phyloP scores from a whole-genome alignment of 1,140 invertebrate species.

The Drosophila serrata region DNA sequence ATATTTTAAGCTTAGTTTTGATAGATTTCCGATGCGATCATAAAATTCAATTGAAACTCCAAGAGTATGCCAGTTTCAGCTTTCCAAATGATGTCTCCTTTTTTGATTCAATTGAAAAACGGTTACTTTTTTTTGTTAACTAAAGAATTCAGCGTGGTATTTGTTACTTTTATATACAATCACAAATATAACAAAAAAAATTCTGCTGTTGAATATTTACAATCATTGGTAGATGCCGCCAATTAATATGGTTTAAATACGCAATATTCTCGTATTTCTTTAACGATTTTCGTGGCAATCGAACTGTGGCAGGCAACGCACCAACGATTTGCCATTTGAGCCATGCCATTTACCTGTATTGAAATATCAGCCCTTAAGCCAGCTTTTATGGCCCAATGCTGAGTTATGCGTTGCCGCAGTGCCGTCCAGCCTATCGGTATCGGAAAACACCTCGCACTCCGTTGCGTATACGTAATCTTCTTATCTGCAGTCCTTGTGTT shows the following conservation, averaged over 20 bases:
- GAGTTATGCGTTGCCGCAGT: conserved; percentile 47
- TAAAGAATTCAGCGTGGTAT: neutral
- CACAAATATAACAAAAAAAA: conserved; percentile 3
- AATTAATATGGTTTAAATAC: conserved; percentile 30
- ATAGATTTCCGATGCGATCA: too few species aligned
- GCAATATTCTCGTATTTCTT: conserved; percentile 14
- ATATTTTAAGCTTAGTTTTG: too few species aligned
- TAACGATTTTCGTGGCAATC: conserved; percentile 37
- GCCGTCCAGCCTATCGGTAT: conserved; percentile 14
- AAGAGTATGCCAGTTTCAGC: too few species aligned
- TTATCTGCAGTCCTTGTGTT: conserved; percentile 22
- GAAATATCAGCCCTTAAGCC: conserved; percentile 45
- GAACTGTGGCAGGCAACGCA: conserved; percentile 3
- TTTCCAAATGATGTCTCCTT: too few species aligned
- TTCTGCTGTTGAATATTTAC: conserved; percentile 1
- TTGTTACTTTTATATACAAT: neutral
- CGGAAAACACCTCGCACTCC: conserved; percentile 48
- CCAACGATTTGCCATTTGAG: conserved; percentile 31
- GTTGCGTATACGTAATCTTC: conserved; percentile 62
- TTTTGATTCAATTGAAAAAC: too few species aligned
- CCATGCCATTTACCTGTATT: conserved; percentile 22
- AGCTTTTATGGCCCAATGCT: conserved; percentile 40
- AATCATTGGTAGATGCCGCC: conserved; percentile 3
- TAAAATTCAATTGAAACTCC: too few species aligned
- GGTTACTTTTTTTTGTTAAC: neutral